Evolutionary conservation across 2,888 invertebrate species (phyloP), one percentile per base, ranked within the genome.

Genomic region (Drosophila helvetica): DNA sequence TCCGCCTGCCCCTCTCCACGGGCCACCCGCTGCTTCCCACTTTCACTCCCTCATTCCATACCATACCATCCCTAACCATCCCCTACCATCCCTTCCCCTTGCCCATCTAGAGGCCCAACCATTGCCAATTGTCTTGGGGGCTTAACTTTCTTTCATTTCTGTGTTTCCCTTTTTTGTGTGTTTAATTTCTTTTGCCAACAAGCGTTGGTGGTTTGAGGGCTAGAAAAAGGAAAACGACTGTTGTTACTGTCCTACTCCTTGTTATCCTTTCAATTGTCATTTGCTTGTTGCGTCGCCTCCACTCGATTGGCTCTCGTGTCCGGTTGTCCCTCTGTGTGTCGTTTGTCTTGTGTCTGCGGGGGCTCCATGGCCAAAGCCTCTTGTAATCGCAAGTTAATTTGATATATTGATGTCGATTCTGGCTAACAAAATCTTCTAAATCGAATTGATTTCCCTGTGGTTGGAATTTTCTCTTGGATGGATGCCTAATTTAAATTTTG

Each of bases 141-240:
- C 87, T 85, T 85, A 85, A 86, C 83, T 74, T 79, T 77, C 71
- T 52, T 78, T 61, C 53, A 66, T 74, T 65, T 59, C 46, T 69
- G 56, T 55, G 48, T 54, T 64, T 56, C 46, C 33, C n/a, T 53
- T 43, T 45, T 55, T 38, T 51, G 50, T 74, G 54, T 74, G 74
- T 81, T 83, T 83, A 86, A 82, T 83, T 83, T 86, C 84, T 81
- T 78, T 86, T 81, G 83, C 86, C 86, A 82, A 83, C 80, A 78
- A 69, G 81, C 52, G 38, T n/a, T 33, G 43, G 75, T 9, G 38
- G 42, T 38, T 18, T 22, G 10, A n/a, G n/a, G 43, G 38, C 25
- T 46, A 55, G 46, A 1, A 10, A 30, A 30, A 30, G 30, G 46
- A 33, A 56, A 56, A 47, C 57, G 57, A 57, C 25, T 51, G 27